phyloP scores from a whole-genome alignment of 2,797 vertebrate genomes.

The Hephaestus fuliginosus region DNA sequence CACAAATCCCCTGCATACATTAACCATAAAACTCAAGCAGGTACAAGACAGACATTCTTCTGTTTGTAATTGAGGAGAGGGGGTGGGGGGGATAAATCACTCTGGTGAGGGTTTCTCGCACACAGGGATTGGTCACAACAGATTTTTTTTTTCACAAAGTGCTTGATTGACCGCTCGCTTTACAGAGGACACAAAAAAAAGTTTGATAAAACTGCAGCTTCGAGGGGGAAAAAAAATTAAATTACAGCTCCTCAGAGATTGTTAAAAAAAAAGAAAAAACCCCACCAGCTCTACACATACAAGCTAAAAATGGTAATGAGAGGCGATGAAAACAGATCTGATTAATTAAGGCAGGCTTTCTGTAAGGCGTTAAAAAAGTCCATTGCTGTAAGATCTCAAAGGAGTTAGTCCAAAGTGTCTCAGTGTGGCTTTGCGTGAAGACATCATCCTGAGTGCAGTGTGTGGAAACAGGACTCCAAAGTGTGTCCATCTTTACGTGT shows the following conservation, averaged over 20 bases:
- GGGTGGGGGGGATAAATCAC: constrained; percentile 31
- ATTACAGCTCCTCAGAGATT: constrained; percentile 71
- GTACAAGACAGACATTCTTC: constrained; percentile 75
- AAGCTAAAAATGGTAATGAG: constrained; percentile 79
- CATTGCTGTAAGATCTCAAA: constrained; percentile 82
- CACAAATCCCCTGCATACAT: constrained; percentile 65
- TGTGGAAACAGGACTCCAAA: constrained; percentile 67
- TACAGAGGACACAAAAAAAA: constrained; percentile 68
- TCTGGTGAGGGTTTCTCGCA: constrained; percentile 65
- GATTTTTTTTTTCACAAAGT: constrained; percentile 79
- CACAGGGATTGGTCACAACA: constrained; percentile 73
- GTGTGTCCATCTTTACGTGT: constrained; percentile 66
- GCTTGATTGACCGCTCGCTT: constrained; percentile 86
- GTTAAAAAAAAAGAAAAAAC: constrained; percentile 62
- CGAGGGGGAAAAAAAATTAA: constrained; percentile 64
- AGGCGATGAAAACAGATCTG: constrained; percentile 73
- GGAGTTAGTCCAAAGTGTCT: constrained; percentile 87
- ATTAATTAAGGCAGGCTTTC: constrained; percentile 86
- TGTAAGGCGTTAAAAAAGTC: constrained; percentile 88
- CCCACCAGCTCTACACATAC: constrained; percentile 65
- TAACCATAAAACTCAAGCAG: constrained; percentile 73
- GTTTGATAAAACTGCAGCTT: constrained; percentile 78
- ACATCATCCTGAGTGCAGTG: constrained; percentile 86
- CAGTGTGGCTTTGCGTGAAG: constrained; percentile 82
- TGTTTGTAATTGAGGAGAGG: constrained; percentile 51